phyloP scores from a whole-genome alignment of 2,797 vertebrate genomes.

The Pristis pectinata region DNA sequence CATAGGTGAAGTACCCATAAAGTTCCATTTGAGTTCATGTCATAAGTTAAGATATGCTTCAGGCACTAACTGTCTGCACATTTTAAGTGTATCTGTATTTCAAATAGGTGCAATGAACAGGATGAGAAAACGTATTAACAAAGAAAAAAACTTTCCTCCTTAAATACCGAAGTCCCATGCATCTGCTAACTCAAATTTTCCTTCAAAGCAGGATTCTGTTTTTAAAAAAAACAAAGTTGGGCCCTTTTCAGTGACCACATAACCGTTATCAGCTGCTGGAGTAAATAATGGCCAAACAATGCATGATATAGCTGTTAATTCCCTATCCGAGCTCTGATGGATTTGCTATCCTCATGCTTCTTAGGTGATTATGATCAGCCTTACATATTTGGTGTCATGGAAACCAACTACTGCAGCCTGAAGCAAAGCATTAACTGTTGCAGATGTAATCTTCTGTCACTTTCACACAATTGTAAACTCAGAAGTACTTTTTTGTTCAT shows the following conservation, averaged over 20 bases:
- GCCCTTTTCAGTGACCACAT: slow-evolving; percentile 15
- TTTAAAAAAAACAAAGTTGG: neutral
- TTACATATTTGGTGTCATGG: neutral
- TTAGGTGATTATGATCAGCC: neutral
- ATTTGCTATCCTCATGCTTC: slow-evolving; percentile 12
- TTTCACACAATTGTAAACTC: no score
- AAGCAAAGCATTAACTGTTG: neutral
- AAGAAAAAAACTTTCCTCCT: neutral
- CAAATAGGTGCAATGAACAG: neutral
- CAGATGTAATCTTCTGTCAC: neutral
- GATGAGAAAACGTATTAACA: neutral
- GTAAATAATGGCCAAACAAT: neutral
- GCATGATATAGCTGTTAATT: neutral
- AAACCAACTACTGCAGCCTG: neutral
- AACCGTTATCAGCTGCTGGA: slow-evolving; percentile 2
- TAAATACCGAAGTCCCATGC: no score
- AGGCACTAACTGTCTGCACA: neutral
- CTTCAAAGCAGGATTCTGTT: neutral
- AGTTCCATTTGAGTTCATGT: neutral
- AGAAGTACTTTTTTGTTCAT: neutral
- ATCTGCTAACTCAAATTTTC: neutral
- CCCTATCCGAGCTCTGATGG: neutral
- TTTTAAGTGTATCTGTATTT: neutral
- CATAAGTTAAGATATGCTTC: neutral
- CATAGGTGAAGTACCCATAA: neutral